Percentiles rank a stretch among this genome's conserved stretches.
Conservation (phyloP, 1,140 invertebrate genomes). For the Bombus superbus region DNA sequence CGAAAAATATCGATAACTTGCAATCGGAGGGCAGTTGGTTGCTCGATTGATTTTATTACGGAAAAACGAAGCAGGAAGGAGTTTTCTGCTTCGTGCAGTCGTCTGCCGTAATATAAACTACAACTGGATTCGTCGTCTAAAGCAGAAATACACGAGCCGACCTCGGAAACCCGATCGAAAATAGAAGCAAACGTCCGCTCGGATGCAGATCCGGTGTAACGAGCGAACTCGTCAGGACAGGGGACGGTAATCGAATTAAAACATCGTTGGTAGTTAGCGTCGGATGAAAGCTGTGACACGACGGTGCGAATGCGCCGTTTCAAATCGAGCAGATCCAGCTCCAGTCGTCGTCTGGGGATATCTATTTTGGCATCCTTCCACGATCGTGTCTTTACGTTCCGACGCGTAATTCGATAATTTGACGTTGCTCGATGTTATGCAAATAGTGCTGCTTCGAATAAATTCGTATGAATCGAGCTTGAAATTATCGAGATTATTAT, state of each 20-base stretch:
- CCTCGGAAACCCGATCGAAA: background rate
- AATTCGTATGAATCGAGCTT: background rate
- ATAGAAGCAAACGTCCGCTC: conserved; percentile 12
- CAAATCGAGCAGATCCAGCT: conserved; percentile 35
- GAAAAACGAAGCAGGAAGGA: no score
- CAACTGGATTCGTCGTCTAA: background rate
- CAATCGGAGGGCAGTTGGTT: no score
- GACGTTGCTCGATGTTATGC: no score
- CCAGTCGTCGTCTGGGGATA: background rate
- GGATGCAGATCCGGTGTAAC: conserved; percentile 19
- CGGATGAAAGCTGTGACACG: conserved; percentile 6
- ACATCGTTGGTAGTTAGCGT: conserved; percentile 46
- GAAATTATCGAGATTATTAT: background rate
- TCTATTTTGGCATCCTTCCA: background rate
- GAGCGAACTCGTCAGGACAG: conserved; percentile 31
- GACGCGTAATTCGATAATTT: background rate
- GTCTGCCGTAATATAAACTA: background rate
- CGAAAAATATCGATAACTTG: no score
- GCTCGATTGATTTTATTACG: no score
- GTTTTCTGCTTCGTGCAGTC: no score
- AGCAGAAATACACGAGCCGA: background rate
- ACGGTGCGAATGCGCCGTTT: background rate
- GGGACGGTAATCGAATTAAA: conserved; percentile 56
- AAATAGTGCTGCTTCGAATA: no score
- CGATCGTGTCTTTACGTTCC: no score